Base-by-base conservation (phyloP, 1,140 invertebrate genomes). In the Hypsibius dujardini region DNA sequence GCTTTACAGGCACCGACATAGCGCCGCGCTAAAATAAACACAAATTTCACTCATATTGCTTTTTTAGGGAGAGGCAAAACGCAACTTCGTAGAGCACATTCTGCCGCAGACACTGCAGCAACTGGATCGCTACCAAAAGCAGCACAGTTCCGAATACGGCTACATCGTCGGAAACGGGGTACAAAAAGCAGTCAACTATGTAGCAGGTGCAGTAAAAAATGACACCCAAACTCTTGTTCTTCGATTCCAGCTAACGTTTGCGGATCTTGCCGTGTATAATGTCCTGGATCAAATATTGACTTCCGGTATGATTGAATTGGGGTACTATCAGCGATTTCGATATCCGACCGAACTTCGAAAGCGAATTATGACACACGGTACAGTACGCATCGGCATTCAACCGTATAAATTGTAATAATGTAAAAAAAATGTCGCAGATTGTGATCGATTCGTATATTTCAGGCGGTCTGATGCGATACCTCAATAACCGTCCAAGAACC, bases 101-200 rank as follows among this genome's bases (percentile, higher is more conserved):
- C 42, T 67, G 45, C 62, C 62, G 12, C 12, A 67, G 3, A 15
- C 42, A 12, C 62, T 67, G 12, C 62, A 7, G 3, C 45, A 67
- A 7, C 42, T 67, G 42, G 62, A 67, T 45, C 12, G 45, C 12
- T 67, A 15, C 42, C 12, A 67, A 67, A 12, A 45, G 12, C 3
- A 15, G 12, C 42, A 67, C 62, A 67, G 62, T 45, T 3, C 3
- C 12, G 62, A 67, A 67, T 67, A 67, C 62, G 62, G 62, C 62
- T 67, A 67, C 45, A 45, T 67, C 42, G 62, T 67, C 12, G 62
- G 62, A 45, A n/a, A n/a, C 50, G n/a, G n/a, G n/a, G 50, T 56
- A 56, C 42, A 67, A 67, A 67, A 42, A 42, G 3, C 12, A 67
- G 12, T 67, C 3, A 12, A 67, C 12, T 67, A 67, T 67, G 12